phyloP scores from a whole-genome alignment of 2,797 vertebrate species.

The Parauchenoglanis ngamensis region DNA sequence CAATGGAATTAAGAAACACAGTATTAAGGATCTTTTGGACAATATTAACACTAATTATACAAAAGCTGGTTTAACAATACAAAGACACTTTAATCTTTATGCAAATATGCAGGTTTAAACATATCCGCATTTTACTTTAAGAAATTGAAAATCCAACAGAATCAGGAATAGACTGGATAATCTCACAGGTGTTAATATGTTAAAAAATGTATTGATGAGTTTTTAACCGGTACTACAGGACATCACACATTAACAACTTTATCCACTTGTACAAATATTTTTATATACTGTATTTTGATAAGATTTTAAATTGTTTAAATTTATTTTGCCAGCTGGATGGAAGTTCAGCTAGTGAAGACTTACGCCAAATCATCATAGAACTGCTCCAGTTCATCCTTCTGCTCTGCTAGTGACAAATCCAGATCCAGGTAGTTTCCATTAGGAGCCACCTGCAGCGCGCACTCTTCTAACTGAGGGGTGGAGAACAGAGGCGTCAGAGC shows the following conservation, averaged over 20 bases:
- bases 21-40: not conserved
- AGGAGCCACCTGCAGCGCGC: slow-evolving; percentile 85
- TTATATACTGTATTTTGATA: not conserved
- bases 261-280: not conserved
- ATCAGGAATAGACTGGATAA: not conserved
- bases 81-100: not conserved
- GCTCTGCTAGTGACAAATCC: slow-evolving; percentile 87
- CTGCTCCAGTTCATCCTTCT: slow-evolving; percentile 88
- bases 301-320: not conserved
- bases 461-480: slow-evolving; percentile 84
- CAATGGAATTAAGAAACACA: not conserved
- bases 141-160: not conserved
- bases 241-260: not conserved
- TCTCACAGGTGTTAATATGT: not conserved
- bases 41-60: not conserved
- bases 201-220: not conserved
- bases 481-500: slow-evolving; percentile 34
- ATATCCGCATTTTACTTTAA: not conserved
- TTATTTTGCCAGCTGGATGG: not conserved
- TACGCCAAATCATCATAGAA: slow-evolving; percentile 91
- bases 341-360: slow-evolving; percentile 51
- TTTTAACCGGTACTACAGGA: not conserved
- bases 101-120: not conserved
- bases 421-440: slow-evolving; percentile 92
- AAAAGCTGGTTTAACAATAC: not conserved